Conservation (phyloP, 2,113 vertebrate species). For the Loxodonta africana region DNA sequence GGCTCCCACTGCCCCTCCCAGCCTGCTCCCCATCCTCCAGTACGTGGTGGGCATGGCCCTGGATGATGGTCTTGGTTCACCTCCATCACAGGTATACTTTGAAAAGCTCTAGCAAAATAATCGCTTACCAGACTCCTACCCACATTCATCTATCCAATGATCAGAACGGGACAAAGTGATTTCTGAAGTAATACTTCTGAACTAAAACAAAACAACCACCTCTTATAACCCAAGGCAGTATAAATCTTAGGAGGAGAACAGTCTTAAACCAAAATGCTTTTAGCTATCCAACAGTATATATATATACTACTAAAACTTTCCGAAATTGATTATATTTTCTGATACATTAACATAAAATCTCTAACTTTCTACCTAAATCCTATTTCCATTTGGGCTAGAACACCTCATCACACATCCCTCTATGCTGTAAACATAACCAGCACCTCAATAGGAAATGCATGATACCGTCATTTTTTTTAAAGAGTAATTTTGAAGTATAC, state of each 20-base stretch:
- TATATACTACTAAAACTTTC: neutral
- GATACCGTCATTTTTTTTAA: constrained; percentile 84
- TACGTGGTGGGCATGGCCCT: neutral
- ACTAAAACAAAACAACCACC: neutral
- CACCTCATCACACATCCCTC: constrained; percentile 74
- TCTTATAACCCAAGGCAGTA: constrained; percentile 55
- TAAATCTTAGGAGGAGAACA: constrained; percentile 43
- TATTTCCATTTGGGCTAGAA: constrained; percentile 66
- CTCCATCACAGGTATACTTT: constrained; percentile 67
- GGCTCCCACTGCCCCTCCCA: neutral
- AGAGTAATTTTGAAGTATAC: constrained; percentile 91
- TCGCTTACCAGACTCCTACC: constrained; percentile 61
- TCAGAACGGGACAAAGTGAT: constrained; percentile 52
- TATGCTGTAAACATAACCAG: constrained; percentile 72
- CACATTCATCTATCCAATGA: constrained; percentile 3
- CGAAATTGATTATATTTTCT: constrained; percentile 45
- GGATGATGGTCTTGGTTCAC: neutral
- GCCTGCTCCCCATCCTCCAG: neutral
- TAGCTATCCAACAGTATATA: rapidly evolving
- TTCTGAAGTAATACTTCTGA: constrained; percentile 56
- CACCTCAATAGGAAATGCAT: constrained; percentile 78
- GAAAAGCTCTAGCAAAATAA: constrained; percentile 75
- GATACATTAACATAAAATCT: constrained; percentile 61
- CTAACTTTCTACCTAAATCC: constrained; percentile 80
- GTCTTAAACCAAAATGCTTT: neutral